phyloP scores from a whole-genome alignment of 2,113 vertebrate species.

The Pelmatolapia mariae region DNA sequence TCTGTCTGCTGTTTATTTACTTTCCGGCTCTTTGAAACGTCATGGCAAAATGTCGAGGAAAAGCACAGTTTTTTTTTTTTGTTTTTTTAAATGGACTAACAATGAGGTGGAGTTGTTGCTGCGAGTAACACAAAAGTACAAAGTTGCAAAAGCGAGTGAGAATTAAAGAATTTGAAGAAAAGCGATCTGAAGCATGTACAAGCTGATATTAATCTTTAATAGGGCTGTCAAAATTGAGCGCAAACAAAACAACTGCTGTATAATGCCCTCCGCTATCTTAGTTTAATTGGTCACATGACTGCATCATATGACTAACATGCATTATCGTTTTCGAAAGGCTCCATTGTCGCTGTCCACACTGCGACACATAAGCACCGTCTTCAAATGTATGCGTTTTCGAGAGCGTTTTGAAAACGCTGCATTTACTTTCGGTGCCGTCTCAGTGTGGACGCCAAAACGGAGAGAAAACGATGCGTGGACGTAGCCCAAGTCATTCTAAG shows the following conservation, averaged over 20 bases:
- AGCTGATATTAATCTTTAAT: neutral
- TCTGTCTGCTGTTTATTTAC: neutral
- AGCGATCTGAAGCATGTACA: rapidly evolving
- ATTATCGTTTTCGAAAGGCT: neutral
- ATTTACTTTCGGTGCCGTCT: neutral
- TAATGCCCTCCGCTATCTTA: neutral
- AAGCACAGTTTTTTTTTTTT: neutral
- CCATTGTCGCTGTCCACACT: neutral
- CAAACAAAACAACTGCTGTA: neutral
- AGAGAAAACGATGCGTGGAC: neutral
- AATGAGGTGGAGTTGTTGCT: neutral
- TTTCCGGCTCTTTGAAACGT: neutral
- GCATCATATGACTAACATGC: neutral
- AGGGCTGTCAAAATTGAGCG: neutral
- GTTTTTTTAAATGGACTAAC: neutral
- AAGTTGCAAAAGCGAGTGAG: neutral
- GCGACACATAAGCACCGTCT: neutral
- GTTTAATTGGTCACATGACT: neutral
- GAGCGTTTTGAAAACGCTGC: neutral
- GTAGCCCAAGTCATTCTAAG: neutral
- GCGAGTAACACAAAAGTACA: neutral
- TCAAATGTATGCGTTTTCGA: neutral
- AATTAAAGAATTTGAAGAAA: neutral
- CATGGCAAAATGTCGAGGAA: rapidly evolving
- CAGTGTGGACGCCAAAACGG: neutral